Evolutionary conservation across 1,140 invertebrate species (phyloP).

Genomic region (Ceratitis capitata): DNA sequence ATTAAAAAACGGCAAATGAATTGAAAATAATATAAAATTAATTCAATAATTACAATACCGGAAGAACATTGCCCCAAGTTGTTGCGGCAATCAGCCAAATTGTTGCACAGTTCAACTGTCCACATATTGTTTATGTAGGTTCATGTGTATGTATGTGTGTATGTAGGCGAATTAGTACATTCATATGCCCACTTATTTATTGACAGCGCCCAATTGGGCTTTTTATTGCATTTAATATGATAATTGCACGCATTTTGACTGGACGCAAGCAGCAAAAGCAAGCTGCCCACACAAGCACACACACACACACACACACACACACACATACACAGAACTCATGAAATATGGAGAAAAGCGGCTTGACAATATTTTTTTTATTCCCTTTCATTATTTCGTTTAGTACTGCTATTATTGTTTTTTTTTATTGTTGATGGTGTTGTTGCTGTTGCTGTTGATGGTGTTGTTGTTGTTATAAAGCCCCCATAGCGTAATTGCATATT

Average conservation of each 20-base stretch:
- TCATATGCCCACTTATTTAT: background rate
- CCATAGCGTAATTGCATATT: constrained; percentile 29
- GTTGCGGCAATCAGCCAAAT: constrained; percentile 53
- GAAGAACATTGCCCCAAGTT: background rate
- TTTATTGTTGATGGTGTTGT: background rate
- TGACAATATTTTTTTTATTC: background rate
- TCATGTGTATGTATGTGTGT: background rate
- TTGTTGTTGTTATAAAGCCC: background rate
- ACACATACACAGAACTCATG: too few species aligned
- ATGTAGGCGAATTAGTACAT: background rate
- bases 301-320: background rate
- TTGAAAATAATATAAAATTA: too few species aligned
- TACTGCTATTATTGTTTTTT: background rate
- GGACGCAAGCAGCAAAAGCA: constrained; percentile 32
- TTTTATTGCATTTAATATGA: constrained; percentile 60
- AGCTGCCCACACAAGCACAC: background rate
- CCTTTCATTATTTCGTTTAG: too few species aligned
- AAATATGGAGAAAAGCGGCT: background rate
- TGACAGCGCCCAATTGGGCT: background rate
- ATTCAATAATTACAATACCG: constrained; percentile 49
- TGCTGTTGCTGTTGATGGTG: background rate
- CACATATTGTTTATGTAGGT: too few species aligned
- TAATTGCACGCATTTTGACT: constrained; percentile 64
- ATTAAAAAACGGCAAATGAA: too few species aligned
- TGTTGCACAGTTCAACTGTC: constrained; percentile 24